Base-by-base conservation (phyloP, 2,888 invertebrate species). In the Lasioglossum figueresi region DNA sequence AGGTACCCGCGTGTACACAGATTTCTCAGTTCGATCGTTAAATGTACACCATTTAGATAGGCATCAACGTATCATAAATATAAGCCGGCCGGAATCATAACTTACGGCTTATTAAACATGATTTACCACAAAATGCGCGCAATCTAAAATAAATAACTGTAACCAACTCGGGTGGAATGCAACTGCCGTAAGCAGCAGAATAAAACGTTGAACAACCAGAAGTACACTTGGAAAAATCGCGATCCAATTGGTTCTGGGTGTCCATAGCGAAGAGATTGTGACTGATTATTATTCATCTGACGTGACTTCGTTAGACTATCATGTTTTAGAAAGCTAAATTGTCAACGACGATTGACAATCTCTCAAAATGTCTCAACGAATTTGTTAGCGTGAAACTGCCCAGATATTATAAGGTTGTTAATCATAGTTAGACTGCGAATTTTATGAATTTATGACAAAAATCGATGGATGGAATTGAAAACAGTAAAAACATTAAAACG, bases 11-110 rank as follows among this genome's bases (percentile, higher is more conserved):
- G 37, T 63, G 72, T 83, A 76, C 80, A 83, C 79, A 84, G 80
- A 84, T 85, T 85, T 86, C 85, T 79, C 85, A 34, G 80, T 68
- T 68, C 81, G 81, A 81, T 86, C 85, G 84, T 79, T 86, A 85
- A 68, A 84, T 85, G 85, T 84, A 85, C 85, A 85, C 84, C 85
- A 85, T 80, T 75, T 76, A 37, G 85, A 85, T 85, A 85, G 84
- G 75, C 76, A 85, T 85, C 85, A 68, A 56, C 80, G n/a, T 78
- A 84, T 85, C 85, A 84, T 85, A 85, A 85, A 84, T 85, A 80
- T 45, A 72, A 71, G 59, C 63, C 75, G 31, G 66, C 31, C 43
- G 66, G 75, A 72, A 72, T 59, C 56, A 70, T 84, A 80, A 85
- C 76, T 84, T 84, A 84, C 78, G 34, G 85, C 85, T 85, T 85